Base-by-base conservation (phyloP, 1,140 invertebrate genomes). In the Neomicropteryx cornuta region DNA sequence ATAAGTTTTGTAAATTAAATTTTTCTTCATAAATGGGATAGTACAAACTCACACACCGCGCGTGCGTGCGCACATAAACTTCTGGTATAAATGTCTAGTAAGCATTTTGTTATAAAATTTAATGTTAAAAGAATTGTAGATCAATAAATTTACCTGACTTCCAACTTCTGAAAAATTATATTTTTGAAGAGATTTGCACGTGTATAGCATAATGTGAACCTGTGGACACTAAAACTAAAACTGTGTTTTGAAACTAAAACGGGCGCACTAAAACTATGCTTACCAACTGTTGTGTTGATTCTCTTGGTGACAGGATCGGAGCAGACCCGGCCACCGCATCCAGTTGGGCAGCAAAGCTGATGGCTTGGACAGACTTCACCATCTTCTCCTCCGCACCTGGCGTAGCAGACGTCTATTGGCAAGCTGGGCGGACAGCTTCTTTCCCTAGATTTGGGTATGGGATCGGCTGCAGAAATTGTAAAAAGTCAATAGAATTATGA, bases 251-350 rank as follows among this genome's bases (percentile, higher is more conserved):
- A 4, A 11, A 19, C 10, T 34, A 20, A n/a, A 5, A 31, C 17
- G 4, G 5, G 33, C 21, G 5, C 33, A 13, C 5, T 5, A 20
- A 17, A 20, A 19, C 10, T n/a, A 13, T 34, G 5, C 36, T 47
- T 41, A 61, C 60, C 52, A 27, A 53, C 38, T 17, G 47, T 55
- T 10, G 54, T 50, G 19, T 58, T 57, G 23, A 56, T 52, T 17
- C 60, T 46, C 29, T 49, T 30, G 0, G 71, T 71, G 43, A 75
- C 67, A 3, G 70, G 55, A 27, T 57, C 60, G 1, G 68, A 66
- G 35, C 72, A 75, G 46, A 72, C 58, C 1, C 59, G 47, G 3
- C 73, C 72, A 1, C 71, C 71, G 37, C 71, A 75, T 5, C 41
- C 58, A 0, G 73, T 76, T 1, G 64, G 59, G 38, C 72, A 76